A percentile compares a stretch with the other conserved stretches of the same genome.
Evolutionary conservation across 2,797 vertebrate species (phyloP).

Genomic region (Gambelia wislizenii): DNA sequence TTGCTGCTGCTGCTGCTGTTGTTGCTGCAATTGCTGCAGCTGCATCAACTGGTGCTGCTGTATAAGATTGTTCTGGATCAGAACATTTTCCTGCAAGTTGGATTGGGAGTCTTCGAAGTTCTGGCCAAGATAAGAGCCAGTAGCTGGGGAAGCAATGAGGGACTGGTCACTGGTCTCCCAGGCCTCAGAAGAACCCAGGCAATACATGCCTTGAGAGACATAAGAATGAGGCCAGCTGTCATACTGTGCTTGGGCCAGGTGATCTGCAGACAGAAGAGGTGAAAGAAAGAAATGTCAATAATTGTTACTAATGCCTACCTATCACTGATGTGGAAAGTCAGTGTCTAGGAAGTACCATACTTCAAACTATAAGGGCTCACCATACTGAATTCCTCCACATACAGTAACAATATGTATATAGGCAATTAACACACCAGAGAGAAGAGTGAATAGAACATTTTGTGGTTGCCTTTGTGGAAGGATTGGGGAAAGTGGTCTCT

Average conservation of each 20-base stretch:
- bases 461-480: neutral
- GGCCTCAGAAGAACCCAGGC: conserved; percentile 95
- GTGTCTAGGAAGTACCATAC: neutral
- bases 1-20: conserved; percentile 88
- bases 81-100: conserved; percentile 89
- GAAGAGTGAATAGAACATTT: neutral
- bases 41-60: conserved; percentile 88
- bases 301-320: neutral
- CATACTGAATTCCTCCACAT: neutral
- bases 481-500: too few relatives aligned
- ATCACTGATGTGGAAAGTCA: neutral
- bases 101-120: conserved; percentile 88
- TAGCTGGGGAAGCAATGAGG: conserved; percentile 89
- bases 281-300: neutral
- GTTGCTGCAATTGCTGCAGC: conserved; percentile 87
- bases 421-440: neutral
- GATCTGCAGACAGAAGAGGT: conserved; percentile 82
- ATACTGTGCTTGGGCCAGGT: conserved; percentile 92
- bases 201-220: conserved; percentile 98
- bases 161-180: conserved; percentile 97
- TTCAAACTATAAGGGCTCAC: neutral
- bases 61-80: conserved; percentile 78
- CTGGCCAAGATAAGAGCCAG: conserved; percentile 90
- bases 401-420: neutral
- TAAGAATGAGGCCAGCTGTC: conserved; percentile 98